Evolutionary conservation across 2,113 vertebrate genomes (phyloP).

Genomic region (Kobus ellipsiprymnus): DNA sequence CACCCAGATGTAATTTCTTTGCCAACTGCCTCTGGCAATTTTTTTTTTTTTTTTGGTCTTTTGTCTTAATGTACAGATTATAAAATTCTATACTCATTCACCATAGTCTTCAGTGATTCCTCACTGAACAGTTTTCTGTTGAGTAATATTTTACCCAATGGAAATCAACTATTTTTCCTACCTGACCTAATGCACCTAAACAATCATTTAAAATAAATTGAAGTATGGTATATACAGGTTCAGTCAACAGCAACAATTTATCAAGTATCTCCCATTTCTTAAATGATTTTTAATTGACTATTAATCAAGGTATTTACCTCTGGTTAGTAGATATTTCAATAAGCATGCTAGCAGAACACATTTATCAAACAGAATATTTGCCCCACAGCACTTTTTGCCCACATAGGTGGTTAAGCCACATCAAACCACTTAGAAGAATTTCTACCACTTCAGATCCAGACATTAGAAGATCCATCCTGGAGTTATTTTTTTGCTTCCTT

Average conservation of each 20-base stretch:
- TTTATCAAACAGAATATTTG: background rate
- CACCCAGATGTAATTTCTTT: slow-evolving; percentile 70
- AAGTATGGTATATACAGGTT: fast-evolving
- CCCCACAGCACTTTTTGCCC: background rate
- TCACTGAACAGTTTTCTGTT: background rate
- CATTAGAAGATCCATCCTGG: background rate
- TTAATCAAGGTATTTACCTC: background rate
- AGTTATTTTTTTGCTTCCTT: background rate
- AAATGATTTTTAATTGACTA: background rate
- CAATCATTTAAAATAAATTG: background rate
- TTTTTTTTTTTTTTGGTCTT: slow-evolving; percentile 52
- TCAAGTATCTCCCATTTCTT: background rate
- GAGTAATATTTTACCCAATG: background rate
- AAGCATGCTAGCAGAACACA: background rate
- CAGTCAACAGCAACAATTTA: background rate
- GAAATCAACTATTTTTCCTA: background rate
- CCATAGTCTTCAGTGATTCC: background rate
- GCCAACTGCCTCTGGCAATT: slow-evolving; percentile 54
- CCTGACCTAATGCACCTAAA: background rate
- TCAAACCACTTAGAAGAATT: background rate
- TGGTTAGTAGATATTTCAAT: background rate
- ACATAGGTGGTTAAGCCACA: background rate
- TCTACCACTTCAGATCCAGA: background rate
- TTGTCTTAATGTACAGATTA: slow-evolving; percentile 56
- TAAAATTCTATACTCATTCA: background rate